Evolutionary conservation across 1,140 invertebrate species (phyloP), one percentile per base, ranked within the genome.

Genomic region (Philotrypesis tridentata): DNA sequence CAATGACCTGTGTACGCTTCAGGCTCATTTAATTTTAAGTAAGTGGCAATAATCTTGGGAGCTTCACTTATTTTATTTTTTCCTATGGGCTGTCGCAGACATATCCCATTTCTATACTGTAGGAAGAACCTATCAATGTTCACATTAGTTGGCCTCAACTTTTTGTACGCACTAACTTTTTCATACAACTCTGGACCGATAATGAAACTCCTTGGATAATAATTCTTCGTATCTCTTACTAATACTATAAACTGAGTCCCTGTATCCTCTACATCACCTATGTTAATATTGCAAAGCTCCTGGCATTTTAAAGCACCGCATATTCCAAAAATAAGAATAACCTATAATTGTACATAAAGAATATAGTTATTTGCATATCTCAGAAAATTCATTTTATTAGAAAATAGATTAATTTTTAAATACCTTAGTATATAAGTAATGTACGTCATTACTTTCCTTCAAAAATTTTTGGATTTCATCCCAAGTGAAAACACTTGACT

Each of bases 1-100:
- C 17, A 33, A 25, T 84, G 83, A 14, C 74, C 80, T 33, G 80
- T 84, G 67, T 84, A 84, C 23, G 17, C 8, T 2, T 77, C 60
- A 12, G 31, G 37, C 1, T 37, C 27, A 1, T 76, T 25, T 43
- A 76, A 63, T 63, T 76, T 76, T 63, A 76, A 63, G 37, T 63
- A 61, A 0, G 23, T 23, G 5, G 75, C 61, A 4, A 77, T 77
- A 12, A 17, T 40, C 17, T 77, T 65, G 7, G 75, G 75, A 8
- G 43, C 43, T 37, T 23, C 61, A 23, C 37, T 31, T 8, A 77
- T 65, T 77, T 77, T 65, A 9, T 77, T 65, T 40, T 77, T 77
- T 8, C 75, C 75, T 2, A 77, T 77, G 17, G n/a, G n/a, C n/a
- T n/a, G n/a, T n/a, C n/a, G n/a, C n/a, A n/a, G n/a, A n/a, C n/a